Base-by-base conservation (phyloP, 2,888 invertebrate species). In the Eustalomyia histrio region DNA sequence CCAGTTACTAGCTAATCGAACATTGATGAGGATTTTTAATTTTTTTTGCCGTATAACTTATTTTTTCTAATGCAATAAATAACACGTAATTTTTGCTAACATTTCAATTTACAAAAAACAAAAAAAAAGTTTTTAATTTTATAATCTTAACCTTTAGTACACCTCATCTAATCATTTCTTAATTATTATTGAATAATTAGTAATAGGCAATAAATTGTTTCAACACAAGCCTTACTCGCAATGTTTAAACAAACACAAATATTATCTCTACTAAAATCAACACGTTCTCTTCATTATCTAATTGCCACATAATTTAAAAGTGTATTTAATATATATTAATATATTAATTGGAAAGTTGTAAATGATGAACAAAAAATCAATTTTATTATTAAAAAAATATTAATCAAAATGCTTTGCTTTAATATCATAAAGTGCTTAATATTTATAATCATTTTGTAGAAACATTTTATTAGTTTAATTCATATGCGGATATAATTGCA, bases 141-240 rank as follows among this genome's bases (percentile, higher is more conserved):
- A 35, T 43, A 67, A 58, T 52, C 50, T 74, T 74, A 74, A 74
- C 74, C 75, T 75, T 57, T 75, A 60, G 14, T 35, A 68, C 39
- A 67, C 53, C 67, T 17, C 61, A 61, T 75, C 53, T 53, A 61
- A 75, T 75, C 53, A 12, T 47, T 65, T 58, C 52, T 52, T 74
- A 74, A 65, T 74, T 65, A 74, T 65, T 60, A 65, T 21, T 18
- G 58, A 67, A 74, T 52, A 74, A 74, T 64, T 67, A 55, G 63
- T 50, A 43, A 50, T 21, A 63, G 60, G 53, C 29, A 61, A 53
- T 9, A 5, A 71, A 21, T 24, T 18, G 1, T 43, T 17, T 57
- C 24, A 55, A 57, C 7, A 29, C 29, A 29, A 57, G 7, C 35
- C 6, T 16, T 29, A 29, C 29, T 58, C 17, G 17, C 7, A 29